Evolutionary conservation across 1,140 invertebrate species (phyloP).

Genomic region (Ectropis grisescens): DNA sequence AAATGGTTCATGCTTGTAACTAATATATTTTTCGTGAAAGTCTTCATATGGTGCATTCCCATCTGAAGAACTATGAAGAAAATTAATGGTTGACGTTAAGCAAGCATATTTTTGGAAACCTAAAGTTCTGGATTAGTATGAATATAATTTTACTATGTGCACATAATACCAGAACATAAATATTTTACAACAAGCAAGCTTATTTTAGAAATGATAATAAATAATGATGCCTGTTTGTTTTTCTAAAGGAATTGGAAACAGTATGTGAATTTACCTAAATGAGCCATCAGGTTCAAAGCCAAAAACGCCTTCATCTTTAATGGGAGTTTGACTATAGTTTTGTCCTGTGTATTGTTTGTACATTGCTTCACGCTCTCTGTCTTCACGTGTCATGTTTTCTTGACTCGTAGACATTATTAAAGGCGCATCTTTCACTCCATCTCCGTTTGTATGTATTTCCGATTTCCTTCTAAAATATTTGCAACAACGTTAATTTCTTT

Average conservation of each 20-base stretch:
- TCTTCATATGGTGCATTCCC: conserved; percentile 74
- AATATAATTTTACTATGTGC: no score
- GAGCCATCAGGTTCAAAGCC: conserved; percentile 64
- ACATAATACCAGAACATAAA: no score
- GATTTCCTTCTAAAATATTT: conserved; percentile 47
- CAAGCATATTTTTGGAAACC: no score
- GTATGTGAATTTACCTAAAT: conserved; percentile 68
- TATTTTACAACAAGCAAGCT: no score
- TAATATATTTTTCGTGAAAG: conserved; percentile 85
- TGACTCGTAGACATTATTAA: conserved; percentile 71
- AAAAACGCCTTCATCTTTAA: conserved; percentile 73
- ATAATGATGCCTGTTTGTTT: no score
- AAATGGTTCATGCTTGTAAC: conserved; percentile 76
- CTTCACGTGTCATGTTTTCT: conserved; percentile 69
- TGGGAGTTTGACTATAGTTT: conserved; percentile 72
- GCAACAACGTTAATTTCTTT: no score
- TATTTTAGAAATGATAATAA: no score
- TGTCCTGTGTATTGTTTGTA: conserved; percentile 49
- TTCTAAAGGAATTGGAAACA: no score
- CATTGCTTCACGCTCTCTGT: conserved; percentile 44
- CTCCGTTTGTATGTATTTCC: conserved; percentile 46
- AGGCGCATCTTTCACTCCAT: conserved; percentile 60
- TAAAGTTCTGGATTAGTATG: no score
- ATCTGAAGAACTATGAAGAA: conserved; percentile 68
- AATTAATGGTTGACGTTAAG: conserved; percentile 4